Evolutionary conservation across 2,888 invertebrate genomes (phyloP), one percentile per base, ranked within the genome.

Genomic region (Hanleya hanleyi): DNA sequence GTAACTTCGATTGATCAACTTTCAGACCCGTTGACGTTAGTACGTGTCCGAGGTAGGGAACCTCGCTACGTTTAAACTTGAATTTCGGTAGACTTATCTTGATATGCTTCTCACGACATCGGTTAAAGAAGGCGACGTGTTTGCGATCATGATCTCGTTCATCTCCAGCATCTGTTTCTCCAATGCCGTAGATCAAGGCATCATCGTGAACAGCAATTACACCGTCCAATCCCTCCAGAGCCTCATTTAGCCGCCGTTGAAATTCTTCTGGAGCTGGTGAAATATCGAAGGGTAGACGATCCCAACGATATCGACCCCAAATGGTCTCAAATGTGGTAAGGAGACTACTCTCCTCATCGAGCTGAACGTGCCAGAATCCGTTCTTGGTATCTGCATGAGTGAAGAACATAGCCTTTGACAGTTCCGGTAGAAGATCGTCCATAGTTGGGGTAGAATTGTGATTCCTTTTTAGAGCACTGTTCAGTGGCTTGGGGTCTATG

Each of bases 271-370:
- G n/a, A n/a, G n/a, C n/a, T n/a, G n/a, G n/a, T n/a, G n/a, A n/a
- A 18, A 83, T 77, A 32, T 78, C 75, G 64, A 79, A 80, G 22
- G 77, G 79, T 67, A 79, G 70, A 35, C 74, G 61, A 0, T 35
- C 41, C 79, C 81, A 81, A 29, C 78, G 35, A 41, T 79, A 83
- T 37, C 79, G 37, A 4, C 78, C 80, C 62, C 72, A 81, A 1
- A 77, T 77, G 9, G 78, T 80, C 22, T 69, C 69, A 67, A 81
- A 78, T 15, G 75, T 80, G 18, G 80, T 83, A 1, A 78, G 65
- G 15, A 41, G 50, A 35, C 72, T 72, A 29, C 67, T 74, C 50
- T 76, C 72, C 7, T 74, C 67, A 66, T 76, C 74, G 12, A 76
- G 38, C 32, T 69, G 26, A 15, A 76, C 41, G 29, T 77, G 71